These are phyloP conservation scores for Columba janthina DNA, from an alignment of 2,113 vertebrate species.

Conservation along the genomic window DNA sequence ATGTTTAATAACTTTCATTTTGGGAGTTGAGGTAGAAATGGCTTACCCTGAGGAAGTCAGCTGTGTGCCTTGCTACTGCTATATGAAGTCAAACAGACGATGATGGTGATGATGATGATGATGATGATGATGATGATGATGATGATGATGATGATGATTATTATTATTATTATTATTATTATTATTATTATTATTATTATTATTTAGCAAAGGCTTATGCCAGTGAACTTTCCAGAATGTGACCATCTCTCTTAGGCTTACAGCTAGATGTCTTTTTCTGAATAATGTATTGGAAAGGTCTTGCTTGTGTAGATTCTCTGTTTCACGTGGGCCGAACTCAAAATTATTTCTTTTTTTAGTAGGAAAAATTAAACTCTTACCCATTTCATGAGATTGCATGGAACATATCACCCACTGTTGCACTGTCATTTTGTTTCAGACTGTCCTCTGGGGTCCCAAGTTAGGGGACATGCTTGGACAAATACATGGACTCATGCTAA, in stretches of 20 bases:
- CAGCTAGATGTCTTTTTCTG: not conserved
- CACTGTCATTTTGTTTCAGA: not conserved
- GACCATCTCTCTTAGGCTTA: not conserved
- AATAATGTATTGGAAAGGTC: not conserved
- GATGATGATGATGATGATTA: no score
- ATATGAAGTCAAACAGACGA: not conserved
- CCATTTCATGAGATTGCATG: not conserved
- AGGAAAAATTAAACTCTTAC: not conserved
- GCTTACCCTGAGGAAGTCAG: not conserved
- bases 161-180: no score
- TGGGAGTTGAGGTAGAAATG: not conserved
- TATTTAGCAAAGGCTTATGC: not conserved
- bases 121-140: no score
- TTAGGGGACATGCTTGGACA: not conserved
- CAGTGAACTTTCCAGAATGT: not conserved
- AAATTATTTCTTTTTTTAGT: not conserved
- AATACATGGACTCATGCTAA: accelerated
- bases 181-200: not conserved
- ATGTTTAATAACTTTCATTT: not conserved
- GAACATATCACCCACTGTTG: accelerated
- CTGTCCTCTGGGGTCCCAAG: not conserved
- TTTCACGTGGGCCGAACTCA: not conserved
- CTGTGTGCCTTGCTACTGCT: not conserved
- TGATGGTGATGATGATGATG: no score
- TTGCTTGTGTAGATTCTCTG: not conserved